phyloP scores from a whole-genome alignment of 2,113 vertebrate species.

The Arizona elegans region DNA sequence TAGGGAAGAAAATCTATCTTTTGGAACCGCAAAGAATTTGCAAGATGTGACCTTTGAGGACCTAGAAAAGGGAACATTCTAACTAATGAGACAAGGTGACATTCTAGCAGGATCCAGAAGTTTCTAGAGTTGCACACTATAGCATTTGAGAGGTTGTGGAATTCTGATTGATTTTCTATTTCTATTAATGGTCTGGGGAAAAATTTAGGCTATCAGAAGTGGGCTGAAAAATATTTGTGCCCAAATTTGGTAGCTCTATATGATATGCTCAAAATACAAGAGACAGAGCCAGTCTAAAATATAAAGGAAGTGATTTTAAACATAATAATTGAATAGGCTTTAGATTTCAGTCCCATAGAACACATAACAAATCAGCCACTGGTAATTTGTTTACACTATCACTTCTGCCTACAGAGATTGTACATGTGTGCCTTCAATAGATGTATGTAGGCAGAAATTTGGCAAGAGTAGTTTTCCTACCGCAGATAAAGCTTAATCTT shows the following conservation, averaged over 20 bases:
- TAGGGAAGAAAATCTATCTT: constrained; percentile 3
- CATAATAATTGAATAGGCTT: neutral
- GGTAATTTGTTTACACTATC: neutral
- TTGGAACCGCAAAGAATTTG: neutral
- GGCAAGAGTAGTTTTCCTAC: neutral
- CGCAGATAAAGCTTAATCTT: neutral
- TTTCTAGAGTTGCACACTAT: constrained; percentile 10
- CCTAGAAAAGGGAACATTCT: constrained; percentile 27
- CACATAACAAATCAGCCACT: neutral
- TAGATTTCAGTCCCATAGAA: neutral
- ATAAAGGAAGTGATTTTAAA: neutral
- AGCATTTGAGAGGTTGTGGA: neutral
- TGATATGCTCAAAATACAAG: neutral
- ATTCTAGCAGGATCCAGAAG: constrained; percentile 7
- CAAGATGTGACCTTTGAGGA: constrained; percentile 22
- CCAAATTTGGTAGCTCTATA: neutral
- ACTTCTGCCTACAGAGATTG: neutral
- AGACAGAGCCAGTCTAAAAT: neutral
- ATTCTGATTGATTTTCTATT: constrained; percentile 11
- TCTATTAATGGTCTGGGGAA: constrained; percentile 8
- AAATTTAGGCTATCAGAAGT: neutral
- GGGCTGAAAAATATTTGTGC: neutral
- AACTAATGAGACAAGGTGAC: constrained; percentile 37
- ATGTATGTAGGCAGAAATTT: neutral
- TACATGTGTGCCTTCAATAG: neutral